A percentile compares a stretch with the other conserved stretches of the same genome.
phyloP scores from a whole-genome alignment of 2,113 vertebrate species.

The Petroica traversi region DNA sequence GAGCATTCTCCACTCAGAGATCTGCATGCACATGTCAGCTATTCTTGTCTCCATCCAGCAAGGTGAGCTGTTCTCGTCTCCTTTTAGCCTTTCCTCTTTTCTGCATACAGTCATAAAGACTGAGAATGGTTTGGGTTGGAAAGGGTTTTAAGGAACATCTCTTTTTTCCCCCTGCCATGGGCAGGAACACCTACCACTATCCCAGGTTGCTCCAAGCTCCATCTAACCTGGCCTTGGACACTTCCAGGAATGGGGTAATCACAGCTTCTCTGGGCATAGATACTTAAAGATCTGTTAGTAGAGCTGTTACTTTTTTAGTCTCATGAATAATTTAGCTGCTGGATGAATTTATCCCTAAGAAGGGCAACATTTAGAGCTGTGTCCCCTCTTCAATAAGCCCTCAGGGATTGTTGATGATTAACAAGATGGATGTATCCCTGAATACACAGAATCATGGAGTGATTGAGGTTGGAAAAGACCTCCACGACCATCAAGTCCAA shows the following conservation, averaged over 20 bases:
- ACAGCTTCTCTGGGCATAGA: neutral
- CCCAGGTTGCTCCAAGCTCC: fast-evolving
- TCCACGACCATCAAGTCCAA: neutral
- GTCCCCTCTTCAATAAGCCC: neutral
- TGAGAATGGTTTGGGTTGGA: neutral
- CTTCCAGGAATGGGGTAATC: neutral
- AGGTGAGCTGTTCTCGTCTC: neutral
- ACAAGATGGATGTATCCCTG: neutral
- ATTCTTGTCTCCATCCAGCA: neutral
- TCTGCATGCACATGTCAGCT: neutral
- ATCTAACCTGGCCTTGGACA: neutral
- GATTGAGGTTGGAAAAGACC: too few relatives aligned
- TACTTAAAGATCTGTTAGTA: neutral
- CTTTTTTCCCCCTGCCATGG: fast-evolving
- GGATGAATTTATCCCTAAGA: neutral
- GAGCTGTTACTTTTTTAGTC: neutral
- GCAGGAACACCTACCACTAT: fast-evolving
- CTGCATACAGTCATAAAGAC: neutral
- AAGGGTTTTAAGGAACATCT: neutral
- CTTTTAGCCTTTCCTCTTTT: neutral
- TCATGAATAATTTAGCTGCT: neutral
- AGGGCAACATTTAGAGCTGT: neutral
- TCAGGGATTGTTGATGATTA: neutral
- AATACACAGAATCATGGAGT: neutral
- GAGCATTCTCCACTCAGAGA: neutral